Evolutionary conservation across 2,113 vertebrate species (phyloP).

Genomic region (Brienomyrus brachyistius): DNA sequence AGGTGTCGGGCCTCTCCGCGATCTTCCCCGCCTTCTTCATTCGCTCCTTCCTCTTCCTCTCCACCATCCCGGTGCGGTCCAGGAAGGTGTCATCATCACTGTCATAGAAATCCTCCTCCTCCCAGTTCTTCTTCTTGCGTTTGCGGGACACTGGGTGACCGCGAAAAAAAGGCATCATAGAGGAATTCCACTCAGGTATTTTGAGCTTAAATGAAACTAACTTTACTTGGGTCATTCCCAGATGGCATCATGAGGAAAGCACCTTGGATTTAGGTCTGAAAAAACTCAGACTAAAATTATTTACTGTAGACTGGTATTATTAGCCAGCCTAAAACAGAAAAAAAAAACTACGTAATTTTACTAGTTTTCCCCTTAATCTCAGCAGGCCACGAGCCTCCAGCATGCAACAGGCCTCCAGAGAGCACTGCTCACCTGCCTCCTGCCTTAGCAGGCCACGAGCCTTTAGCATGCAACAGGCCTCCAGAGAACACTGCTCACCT

Average conservation of each 20-base stretch:
- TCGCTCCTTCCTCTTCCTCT: constrained; percentile 83
- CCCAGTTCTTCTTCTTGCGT: constrained; percentile 94
- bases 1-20: constrained; percentile 82
- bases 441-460: constrained; percentile 88
- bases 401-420: too few species aligned
- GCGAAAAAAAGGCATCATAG: background rate
- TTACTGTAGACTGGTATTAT: background rate
- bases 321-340: background rate
- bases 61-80: constrained; percentile 85
- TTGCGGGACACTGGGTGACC: constrained; percentile 78
- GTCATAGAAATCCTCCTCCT: constrained; percentile 94
- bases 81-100: constrained; percentile 96
- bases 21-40: constrained; percentile 97
- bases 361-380: background rate
- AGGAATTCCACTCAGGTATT: background rate
- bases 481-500: constrained; percentile 79
- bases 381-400: too few species aligned
- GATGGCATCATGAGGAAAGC: background rate
- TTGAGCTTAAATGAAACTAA: background rate
- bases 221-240: background rate
- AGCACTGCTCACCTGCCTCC: constrained; percentile 74
- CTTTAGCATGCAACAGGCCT: constrained; percentile 90
- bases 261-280: background rate
- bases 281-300: background rate
- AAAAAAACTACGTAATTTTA: background rate